Evolutionary conservation across 1,140 invertebrate species (phyloP), one percentile per base, ranked within the genome.

Genomic region (Philotrypesis tridentata): DNA sequence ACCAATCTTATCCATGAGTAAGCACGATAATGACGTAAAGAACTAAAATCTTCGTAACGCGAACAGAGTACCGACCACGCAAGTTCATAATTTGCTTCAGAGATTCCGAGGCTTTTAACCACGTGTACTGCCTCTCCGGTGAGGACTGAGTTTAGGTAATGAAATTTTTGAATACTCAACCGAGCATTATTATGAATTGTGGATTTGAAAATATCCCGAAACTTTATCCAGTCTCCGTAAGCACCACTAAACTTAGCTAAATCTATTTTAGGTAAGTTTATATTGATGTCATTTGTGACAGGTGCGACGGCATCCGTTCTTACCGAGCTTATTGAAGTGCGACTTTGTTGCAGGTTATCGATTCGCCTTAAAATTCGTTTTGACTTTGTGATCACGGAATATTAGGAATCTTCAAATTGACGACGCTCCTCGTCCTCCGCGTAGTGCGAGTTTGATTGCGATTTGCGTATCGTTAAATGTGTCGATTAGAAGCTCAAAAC

Each of bases 141-240:
- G 33, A 89, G 80, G 78, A 85, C 81, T 31, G 84, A 84, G 61
- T 77, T 61, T 1, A 61, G n/a, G n/a, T 61, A 61, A 87, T 88
- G 82, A 83, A 87, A 89, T 68, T 88, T 89, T 80, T 89, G 85
- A 80, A 88, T 65, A 23, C 12, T 29, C 5, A 88, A 80, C n/a
- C 55, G 25, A 9, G 70, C 2, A 84, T 89, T 89, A 14, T 86
- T 79, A 77, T 90, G 86, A 61, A 90, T 89, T 37, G 88, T 80
- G 17, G 83, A 86, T 43, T 72, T 43, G 82, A 85, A 88, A 11
- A 83, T 87, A 61, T 90, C 87, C 0, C 68, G 25, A 63, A 72
- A 70, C 31, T n/a, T 43, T 25, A 79, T 5, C 76, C 76, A 79
- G 55, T 70, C 25, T 4, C 37, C 40, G 23, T 72, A 72, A 1